Evolutionary conservation across 2,888 invertebrate species (phyloP).

Genomic region (Diarsia mendica): DNA sequence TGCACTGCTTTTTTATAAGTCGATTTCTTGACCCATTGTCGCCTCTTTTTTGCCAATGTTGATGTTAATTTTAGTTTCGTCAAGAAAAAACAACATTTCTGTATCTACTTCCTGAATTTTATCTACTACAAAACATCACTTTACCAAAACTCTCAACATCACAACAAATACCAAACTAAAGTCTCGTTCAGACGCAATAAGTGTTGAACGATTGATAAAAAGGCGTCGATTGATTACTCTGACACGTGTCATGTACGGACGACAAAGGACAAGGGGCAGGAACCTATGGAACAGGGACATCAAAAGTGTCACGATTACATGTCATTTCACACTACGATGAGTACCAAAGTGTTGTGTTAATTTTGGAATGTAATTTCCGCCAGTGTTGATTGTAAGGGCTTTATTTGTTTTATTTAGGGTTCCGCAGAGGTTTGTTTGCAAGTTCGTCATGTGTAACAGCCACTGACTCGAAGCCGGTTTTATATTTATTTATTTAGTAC

Average conservation of each 20-base stretch:
- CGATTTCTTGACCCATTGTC: too few relatives aligned
- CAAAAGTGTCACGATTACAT: conserved; percentile 65
- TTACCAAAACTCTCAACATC: conserved; percentile 34
- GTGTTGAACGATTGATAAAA: conserved; percentile 70
- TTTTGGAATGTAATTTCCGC: conserved; percentile 65
- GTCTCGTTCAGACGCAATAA: conserved; percentile 60
- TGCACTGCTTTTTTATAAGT: too few relatives aligned
- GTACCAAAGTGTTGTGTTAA: conserved; percentile 64
- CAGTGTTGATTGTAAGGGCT: conserved; percentile 26
- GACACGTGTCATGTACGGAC: conserved; percentile 67
- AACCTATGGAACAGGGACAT: conserved; percentile 47
- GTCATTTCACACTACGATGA: conserved; percentile 61
- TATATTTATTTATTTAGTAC: too few relatives aligned
- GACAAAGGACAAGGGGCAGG: conserved; percentile 50
- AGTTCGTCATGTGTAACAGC: neutral
- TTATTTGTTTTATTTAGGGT: conserved; percentile 40
- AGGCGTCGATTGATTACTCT: conserved; percentile 71
- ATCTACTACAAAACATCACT: conserved; percentile 9
- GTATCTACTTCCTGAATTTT: too few relatives aligned
- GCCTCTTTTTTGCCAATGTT: too few relatives aligned
- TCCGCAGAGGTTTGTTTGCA: conserved; percentile 8
- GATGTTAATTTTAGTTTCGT: too few relatives aligned
- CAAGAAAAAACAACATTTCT: too few relatives aligned
- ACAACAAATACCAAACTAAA: conserved; percentile 50
- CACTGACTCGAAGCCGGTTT: neutral